A percentile compares a stretch with the other conserved stretches of the same genome.
Evolutionary conservation across 1,140 invertebrate genomes (phyloP).

Genomic region (Ylistrum balloti): DNA sequence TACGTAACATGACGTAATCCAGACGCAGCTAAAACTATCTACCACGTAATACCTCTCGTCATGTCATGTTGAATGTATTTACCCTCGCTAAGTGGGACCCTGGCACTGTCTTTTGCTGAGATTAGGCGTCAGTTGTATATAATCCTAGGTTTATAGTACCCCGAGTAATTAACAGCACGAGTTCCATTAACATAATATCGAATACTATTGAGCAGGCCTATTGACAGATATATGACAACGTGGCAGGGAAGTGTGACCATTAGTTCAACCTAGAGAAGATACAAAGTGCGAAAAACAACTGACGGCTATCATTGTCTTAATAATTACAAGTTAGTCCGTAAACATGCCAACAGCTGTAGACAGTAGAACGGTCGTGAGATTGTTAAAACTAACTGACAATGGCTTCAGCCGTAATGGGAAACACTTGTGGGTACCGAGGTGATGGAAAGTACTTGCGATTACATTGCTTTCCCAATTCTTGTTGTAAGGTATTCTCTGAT

Average conservation of each 20-base stretch:
- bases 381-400: background rate
- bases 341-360: background rate
- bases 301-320: background rate
- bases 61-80: background rate
- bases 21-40: too few relatives aligned
- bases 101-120: background rate
- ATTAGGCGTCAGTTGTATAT: background rate
- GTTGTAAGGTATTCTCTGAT: too few relatives aligned
- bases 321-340: background rate
- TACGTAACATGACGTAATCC: too few relatives aligned
- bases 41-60: too few relatives aligned
- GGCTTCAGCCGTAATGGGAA: slow-evolving; percentile 42
- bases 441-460: too few relatives aligned
- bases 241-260: background rate
- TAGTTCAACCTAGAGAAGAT: background rate
- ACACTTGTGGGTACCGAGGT: background rate
- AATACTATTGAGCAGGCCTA: background rate
- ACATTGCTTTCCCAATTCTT: too few relatives aligned
- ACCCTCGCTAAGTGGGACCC: background rate
- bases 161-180: background rate
- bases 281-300: background rate
- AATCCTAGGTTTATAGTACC: background rate
- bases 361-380: background rate
- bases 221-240: background rate
- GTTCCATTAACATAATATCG: background rate